These are phyloP conservation scores for Paradisaea rubra DNA, from an alignment of 2,113 vertebrate species.

Conservation along the genomic window DNA sequence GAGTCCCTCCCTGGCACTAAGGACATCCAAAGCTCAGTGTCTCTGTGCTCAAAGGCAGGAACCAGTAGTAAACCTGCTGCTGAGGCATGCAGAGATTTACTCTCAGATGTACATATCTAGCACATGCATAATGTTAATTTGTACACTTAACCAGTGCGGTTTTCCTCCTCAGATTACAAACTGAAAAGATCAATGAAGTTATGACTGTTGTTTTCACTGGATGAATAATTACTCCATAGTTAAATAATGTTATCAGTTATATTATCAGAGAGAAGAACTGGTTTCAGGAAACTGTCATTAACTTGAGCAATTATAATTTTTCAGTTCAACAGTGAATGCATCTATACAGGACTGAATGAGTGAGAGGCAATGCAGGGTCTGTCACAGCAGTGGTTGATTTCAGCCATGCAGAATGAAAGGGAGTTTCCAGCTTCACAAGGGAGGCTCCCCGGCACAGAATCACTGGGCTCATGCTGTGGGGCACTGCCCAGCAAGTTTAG, in stretches of 20 bases:
- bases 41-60: neutral
- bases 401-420: neutral
- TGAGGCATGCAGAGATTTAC: rapidly evolving
- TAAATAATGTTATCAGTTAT: neutral
- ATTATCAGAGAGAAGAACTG: neutral
- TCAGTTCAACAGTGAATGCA: neutral
- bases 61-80: neutral
- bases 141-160: neutral
- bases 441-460: neutral
- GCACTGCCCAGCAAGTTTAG: neutral
- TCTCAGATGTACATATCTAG: neutral
- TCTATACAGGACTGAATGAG: neutral
- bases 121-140: neutral
- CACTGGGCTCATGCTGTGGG: neutral
- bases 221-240: neutral
- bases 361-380: neutral
- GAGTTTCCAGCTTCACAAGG: neutral
- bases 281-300: slow-evolving; percentile 2
- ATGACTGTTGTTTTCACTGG: neutral
- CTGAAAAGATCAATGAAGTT: neutral
- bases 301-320: neutral
- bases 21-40: neutral
- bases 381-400: neutral
- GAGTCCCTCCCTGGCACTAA: neutral
- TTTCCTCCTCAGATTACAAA: neutral